A percentile compares a stretch with the other conserved stretches of the same genome.
Conservation (phyloP, 2,888 invertebrate genomes). For the Poecilus cupreus region DNA sequence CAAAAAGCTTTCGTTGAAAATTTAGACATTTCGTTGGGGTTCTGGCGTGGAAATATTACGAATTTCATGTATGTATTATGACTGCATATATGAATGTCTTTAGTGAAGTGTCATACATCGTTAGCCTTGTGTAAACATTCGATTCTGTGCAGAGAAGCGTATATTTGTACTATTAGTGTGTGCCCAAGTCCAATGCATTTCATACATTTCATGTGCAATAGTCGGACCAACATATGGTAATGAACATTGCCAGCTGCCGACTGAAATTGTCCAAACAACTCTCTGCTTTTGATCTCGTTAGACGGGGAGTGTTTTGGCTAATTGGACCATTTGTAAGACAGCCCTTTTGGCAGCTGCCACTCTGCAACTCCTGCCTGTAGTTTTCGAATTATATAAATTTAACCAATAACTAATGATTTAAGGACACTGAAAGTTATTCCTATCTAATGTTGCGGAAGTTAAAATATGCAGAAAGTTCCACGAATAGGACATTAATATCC, state of each 20-base stretch:
- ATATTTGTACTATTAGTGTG: neutral
- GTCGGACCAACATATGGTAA: neutral
- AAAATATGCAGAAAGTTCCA: neutral
- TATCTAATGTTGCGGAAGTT: neutral
- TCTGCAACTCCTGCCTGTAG: no score
- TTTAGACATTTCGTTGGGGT: no score
- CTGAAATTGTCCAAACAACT: neutral
- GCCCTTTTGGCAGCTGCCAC: neutral
- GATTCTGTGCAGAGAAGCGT: neutral
- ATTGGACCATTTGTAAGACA: neutral
- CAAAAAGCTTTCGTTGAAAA: no score
- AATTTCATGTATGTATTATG: no score
- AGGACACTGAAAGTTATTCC: neutral
- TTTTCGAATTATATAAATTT: neutral
- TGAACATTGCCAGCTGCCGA: neutral
- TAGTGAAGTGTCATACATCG: neutral
- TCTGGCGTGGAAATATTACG: no score
- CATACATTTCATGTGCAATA: neutral
- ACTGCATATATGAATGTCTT: constrained; percentile 6
- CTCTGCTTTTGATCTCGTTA: neutral
- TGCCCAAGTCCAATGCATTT: neutral
- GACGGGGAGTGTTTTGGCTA: neutral
- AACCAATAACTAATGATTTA: neutral
- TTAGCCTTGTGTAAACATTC: neutral
- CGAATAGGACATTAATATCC: neutral